Conservation (phyloP, 2,113 vertebrate species). For the Anoura caudifer region DNA sequence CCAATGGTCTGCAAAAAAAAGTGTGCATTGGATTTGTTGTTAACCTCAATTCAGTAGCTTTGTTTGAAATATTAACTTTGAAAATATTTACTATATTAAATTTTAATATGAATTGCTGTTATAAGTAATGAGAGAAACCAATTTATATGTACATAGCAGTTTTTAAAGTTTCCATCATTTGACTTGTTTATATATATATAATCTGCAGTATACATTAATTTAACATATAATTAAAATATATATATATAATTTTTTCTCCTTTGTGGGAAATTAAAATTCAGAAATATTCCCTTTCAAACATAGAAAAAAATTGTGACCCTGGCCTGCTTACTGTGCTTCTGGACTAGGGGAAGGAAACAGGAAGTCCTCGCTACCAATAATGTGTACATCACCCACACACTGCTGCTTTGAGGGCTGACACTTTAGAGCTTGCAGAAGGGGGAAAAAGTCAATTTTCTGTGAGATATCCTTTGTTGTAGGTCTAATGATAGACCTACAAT, state of each 20-base stretch:
- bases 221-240: not conserved
- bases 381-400: not conserved
- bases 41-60: not conserved
- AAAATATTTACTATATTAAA: not conserved
- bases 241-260: not conserved
- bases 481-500: not conserved
- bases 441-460: not conserved
- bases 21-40: not conserved
- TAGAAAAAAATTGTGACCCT: not conserved
- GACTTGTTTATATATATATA: not conserved
- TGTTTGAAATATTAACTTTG: constrained; percentile 28
- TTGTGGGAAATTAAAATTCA: not conserved
- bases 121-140: not conserved
- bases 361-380: not conserved
- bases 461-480: not conserved
- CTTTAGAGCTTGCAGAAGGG: not conserved
- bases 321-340: not conserved
- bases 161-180: not conserved
- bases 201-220: too few species aligned
- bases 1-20: not conserved
- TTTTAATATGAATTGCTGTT: not conserved
- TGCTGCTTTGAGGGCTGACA: not conserved
- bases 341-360: not conserved
- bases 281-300: not conserved
- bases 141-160: not conserved